Evolutionary conservation across 2,797 vertebrate genomes (phyloP), one percentile per base, ranked within the genome.

Genomic region (Hipposideros larvatus): DNA sequence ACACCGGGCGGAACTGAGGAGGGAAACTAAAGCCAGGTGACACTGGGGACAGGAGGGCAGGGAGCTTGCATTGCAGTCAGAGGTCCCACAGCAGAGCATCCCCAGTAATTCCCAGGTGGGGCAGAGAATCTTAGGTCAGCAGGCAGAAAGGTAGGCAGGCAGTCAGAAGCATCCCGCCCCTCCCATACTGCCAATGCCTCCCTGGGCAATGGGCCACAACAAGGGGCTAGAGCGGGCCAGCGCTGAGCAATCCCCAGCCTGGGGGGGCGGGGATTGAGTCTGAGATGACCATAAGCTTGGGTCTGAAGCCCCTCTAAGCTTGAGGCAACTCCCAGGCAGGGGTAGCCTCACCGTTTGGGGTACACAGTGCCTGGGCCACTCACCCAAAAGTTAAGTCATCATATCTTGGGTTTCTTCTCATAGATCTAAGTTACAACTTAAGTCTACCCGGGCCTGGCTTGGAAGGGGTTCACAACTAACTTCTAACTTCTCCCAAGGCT

Each of bases 341-440:
- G 11, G 2, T 15, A 46, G 85, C 43, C 73, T 37, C 21, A 21
- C 61, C 0, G 1, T 31, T n/a, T 18, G 53, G 24, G 34, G 16
- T 37, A 53, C 68, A 61, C 73, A 14, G 51, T 0, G 26, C 53
- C 79, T 24, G 34, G 77, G 7, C 66, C 24, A 24, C 61, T 43
- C 61, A 28, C 31, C 93, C 89, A 16, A 24, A 88, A 93, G 59
- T 9, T n/a, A 57, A 96, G 80, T 15, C 63, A 68, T 55, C 63
- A 3, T 5, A 11, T 65, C 66, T 34, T 7, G 37, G n/a, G 55
- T 70, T 93, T 84, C 91, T 95, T 77, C 37, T 84, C 48, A 10
- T 61, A 88, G 74, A 28, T 74, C 68, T 66, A 65, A 91, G 48
- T 82, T 19, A 63, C 55, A 71, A 26, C 63, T 57, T 16, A 41